A percentile compares a stretch with the other conserved stretches of the same genome.
Conservation (phyloP, 2,797 vertebrate genomes). For the Acrocephalus scirpaceus region DNA sequence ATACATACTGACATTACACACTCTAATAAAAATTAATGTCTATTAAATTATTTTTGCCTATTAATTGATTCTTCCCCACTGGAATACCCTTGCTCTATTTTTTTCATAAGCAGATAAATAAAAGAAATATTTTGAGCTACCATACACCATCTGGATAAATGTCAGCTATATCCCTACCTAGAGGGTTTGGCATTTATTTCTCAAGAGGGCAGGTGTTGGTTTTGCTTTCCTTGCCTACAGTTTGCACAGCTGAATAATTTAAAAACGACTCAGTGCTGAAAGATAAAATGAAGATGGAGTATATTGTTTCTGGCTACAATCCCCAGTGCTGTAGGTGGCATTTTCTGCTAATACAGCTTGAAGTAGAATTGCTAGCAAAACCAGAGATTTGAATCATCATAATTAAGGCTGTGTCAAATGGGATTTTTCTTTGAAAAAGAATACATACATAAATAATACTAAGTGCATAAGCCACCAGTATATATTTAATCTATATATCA, state of each 20-base stretch:
- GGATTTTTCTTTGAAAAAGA: background rate
- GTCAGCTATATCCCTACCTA: constrained; percentile 34
- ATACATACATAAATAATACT: background rate
- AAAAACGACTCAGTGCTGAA: constrained; percentile 35
- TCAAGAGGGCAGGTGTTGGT: constrained; percentile 35
- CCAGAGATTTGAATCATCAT: constrained; percentile 8
- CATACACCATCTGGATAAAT: constrained; percentile 48
- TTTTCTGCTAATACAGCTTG: constrained; percentile 47
- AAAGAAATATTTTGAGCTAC: constrained; percentile 24
- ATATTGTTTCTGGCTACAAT: constrained; percentile 55
- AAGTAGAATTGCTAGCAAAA: background rate
- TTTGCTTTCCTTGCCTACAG: constrained; percentile 56
- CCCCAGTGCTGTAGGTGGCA: constrained; percentile 29
- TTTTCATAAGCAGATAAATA: constrained; percentile 15
- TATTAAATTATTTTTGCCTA: background rate
- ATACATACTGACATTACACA: background rate
- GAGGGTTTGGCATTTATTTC: constrained; percentile 38
- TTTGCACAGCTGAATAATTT: constrained; percentile 66
- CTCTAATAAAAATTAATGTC: background rate
- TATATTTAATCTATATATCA: background rate
- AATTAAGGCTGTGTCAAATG: constrained; percentile 1
- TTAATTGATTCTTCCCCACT: background rate
- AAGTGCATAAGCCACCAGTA: background rate
- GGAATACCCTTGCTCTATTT: background rate
- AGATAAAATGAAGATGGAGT: constrained; percentile 61